These are phyloP conservation scores for Lacerta bilineata DNA, from an alignment of 2,797 vertebrate species.

Conservation along the genomic window DNA sequence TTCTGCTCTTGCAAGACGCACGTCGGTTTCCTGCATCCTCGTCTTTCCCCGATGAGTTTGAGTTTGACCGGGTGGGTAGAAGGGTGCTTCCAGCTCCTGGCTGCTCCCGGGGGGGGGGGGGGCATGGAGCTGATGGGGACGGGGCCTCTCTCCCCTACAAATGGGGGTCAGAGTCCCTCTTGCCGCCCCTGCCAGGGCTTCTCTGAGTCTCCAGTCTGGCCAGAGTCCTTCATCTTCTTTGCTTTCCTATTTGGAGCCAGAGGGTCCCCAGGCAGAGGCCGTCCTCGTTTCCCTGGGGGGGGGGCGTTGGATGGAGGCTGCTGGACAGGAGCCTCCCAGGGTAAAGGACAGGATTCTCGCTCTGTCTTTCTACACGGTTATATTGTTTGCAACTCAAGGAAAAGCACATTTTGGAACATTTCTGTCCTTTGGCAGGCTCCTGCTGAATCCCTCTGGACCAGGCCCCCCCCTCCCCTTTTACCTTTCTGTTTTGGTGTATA, in stretches of 20 bases:
- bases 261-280: too few species aligned
- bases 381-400: too few species aligned
- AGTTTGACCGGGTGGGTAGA: too few species aligned
- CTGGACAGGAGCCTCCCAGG: neutral
- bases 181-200: too few species aligned
- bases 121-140: neutral
- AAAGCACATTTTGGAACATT: too few species aligned
- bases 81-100: neutral
- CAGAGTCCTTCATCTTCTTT: neutral
- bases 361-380: too few species aligned
- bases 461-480: neutral
- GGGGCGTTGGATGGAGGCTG: too few species aligned
- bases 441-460: too few species aligned
- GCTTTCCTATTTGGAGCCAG: neutral
- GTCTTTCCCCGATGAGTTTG: neutral
- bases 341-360: too few species aligned
- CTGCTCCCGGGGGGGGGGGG: neutral
- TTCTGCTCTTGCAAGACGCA: too few species aligned
- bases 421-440: too few species aligned
- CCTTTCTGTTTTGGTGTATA: neutral
- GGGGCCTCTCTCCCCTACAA: neutral
- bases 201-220: neutral
- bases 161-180: neutral
- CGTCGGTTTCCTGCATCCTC: neutral
- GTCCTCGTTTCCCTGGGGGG: too few species aligned